Base-by-base conservation (phyloP, 2,888 invertebrate genomes). In the Conomelus anceps region DNA sequence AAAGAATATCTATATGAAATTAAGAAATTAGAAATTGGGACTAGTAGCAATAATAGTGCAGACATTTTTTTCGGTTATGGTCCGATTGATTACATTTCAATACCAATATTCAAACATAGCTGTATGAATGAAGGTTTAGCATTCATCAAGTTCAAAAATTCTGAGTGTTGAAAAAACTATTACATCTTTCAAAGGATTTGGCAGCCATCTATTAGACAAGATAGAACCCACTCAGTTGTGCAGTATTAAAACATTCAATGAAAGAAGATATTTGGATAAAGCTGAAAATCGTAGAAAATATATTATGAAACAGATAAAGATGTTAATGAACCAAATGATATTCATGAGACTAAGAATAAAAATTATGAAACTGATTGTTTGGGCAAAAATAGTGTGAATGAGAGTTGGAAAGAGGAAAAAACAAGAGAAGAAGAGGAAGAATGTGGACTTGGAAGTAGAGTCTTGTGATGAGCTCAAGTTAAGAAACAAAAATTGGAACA, bases 71-170 rank as follows among this genome's bases (percentile, higher is more conserved):
- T 96, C 6, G 95, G 96, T 87, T 98, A 97, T 94, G 99, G 99
- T 0, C 93, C 92, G 41, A 96, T 99, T 17, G 96, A 96, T 0
- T 99, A 98, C 93, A 96, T 99, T 88, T 98, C 98, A 0, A 93
- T 99, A 91, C 99, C 99, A 0, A 96, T 96, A 92, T 98, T 97
- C 92, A 96, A 95, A 91, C 95, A 95, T 91, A 96, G 96, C 29
- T 95, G 95, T 85, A 96, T 96, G 92, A 96, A 96, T 87, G 98
- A 98, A 93, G 98, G 98, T 7, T 98, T 98, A 93, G 98, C 97
- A 1, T 98, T 98, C 93, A 95, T 98, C 90, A 98, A 98, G 93
- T 98, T 97, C 93, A 95, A 96, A 90, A 95, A 94, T 87, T 94
- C 95, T 24, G 95, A 95, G 95, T 91, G 97, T 97, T 0, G 94